These are phyloP conservation scores for Trilocha varians DNA, from an alignment of 2,888 invertebrate species.

Conservation along the genomic window DNA sequence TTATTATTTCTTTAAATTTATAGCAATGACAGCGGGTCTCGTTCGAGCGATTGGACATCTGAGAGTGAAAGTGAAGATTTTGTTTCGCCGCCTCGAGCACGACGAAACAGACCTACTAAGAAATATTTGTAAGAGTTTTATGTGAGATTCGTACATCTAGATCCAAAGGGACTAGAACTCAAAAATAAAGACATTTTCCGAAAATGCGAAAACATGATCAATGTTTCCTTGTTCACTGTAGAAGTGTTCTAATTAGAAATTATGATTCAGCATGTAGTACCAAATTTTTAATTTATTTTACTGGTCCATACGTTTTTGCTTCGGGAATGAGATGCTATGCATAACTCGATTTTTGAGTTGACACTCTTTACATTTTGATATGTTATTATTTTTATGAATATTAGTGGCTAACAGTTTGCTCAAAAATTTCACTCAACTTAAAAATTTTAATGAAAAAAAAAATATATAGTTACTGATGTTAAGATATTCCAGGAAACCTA, in stretches of 20 bases:
- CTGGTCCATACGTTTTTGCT: no score
- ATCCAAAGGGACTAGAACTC: no score
- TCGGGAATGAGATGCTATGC: no score
- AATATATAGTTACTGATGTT: neutral
- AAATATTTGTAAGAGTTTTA: slow-evolving; percentile 42
- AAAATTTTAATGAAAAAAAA: neutral
- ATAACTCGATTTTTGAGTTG: neutral
- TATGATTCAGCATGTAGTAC: no score
- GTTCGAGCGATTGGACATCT: slow-evolving; percentile 46
- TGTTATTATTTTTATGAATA: neutral
- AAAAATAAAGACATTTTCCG: no score
- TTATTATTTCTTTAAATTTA: slow-evolving; percentile 1
- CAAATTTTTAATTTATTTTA: no score
- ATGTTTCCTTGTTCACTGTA: no score
- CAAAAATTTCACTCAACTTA: no score
- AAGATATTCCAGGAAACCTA: slow-evolving; percentile 39
- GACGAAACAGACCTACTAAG: slow-evolving; percentile 26
- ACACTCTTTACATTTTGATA: neutral
- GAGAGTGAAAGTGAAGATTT: slow-evolving; percentile 33
- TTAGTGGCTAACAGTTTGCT: no score
- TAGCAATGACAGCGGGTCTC: slow-evolving; percentile 19
- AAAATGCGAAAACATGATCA: no score
- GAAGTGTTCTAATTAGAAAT: no score
- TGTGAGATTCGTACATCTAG: neutral
- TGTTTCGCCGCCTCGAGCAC: slow-evolving; percentile 41